Percentiles rank a stretch among this genome's conserved stretches.
Conservation (phyloP, 2,888 invertebrate genomes). For the Graphium colonna region DNA sequence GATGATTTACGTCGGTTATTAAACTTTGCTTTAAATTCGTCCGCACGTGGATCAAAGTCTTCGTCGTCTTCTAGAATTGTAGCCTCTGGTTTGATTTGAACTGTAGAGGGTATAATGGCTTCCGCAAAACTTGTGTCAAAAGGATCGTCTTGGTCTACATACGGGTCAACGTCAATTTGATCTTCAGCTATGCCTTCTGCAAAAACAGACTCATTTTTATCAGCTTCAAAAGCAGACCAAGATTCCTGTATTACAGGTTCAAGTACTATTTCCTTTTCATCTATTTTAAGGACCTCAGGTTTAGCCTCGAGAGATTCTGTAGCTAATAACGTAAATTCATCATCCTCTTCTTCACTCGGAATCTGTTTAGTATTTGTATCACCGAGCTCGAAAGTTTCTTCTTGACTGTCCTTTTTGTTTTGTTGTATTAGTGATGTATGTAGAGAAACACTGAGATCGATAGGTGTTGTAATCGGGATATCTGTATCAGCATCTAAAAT, state of each 20-base stretch:
- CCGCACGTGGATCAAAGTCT: constrained; percentile 83
- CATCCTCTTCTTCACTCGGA: constrained; percentile 80
- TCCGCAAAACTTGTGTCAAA: constrained; percentile 93
- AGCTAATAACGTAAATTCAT: constrained; percentile 89
- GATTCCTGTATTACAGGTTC: constrained; percentile 74
- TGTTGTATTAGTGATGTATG: constrained; percentile 76
- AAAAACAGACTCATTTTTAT: constrained; percentile 66
- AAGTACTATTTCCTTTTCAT: constrained; percentile 57
- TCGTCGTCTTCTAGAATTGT: constrained; percentile 70
- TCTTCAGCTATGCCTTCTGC: constrained; percentile 71
- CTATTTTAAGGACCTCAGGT: constrained; percentile 66
- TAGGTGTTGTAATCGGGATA: constrained; percentile 83
- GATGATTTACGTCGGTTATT: constrained; percentile 73
- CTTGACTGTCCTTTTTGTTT: constrained; percentile 46
- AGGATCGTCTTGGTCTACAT: constrained; percentile 85
- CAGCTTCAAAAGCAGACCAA: constrained; percentile 84
- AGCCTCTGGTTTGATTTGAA: constrained; percentile 64
- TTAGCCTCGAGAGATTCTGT: constrained; percentile 85
- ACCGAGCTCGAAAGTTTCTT: constrained; percentile 28
- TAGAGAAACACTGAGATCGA: constrained; percentile 85
- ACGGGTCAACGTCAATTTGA: constrained; percentile 69
- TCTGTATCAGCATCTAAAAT: constrained; percentile 88
- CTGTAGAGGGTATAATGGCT: constrained; percentile 81
- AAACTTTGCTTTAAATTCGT: constrained; percentile 67
- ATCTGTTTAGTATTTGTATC: constrained; percentile 28